Conservation (phyloP, 2,797 vertebrate species). For the Xyrichtys novacula region DNA sequence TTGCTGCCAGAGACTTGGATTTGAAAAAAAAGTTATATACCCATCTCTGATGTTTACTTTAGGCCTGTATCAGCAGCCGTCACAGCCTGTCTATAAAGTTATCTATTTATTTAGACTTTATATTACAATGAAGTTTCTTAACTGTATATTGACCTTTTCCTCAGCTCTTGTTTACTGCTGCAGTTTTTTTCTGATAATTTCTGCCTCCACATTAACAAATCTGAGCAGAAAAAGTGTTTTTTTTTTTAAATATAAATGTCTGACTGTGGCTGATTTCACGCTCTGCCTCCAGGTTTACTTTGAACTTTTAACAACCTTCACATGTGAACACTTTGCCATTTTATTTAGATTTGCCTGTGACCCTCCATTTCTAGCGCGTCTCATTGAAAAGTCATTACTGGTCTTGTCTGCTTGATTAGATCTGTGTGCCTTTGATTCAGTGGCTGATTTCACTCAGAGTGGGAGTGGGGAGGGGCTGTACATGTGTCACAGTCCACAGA, state of each 20-base stretch:
- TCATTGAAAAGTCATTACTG: constrained; percentile 88
- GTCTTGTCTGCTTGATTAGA: constrained; percentile 83
- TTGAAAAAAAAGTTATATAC: no score
- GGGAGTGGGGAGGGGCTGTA: constrained; percentile 67
- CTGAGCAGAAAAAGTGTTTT: background rate
- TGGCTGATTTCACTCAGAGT: constrained; percentile 77
- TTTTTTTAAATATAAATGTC: background rate
- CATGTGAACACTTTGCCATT: constrained; percentile 57
- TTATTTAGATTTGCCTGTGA: constrained; percentile 79
- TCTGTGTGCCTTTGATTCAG: constrained; percentile 85
- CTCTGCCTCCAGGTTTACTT: constrained; percentile 17
- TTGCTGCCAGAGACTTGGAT: no score
- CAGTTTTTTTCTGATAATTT: background rate
- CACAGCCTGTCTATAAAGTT: no score
- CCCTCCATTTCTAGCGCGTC: constrained; percentile 85
- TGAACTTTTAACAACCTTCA: constrained; percentile 30
- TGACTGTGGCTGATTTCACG: constrained; percentile 1
- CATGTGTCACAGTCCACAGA: constrained; percentile 84
- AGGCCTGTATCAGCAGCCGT: no score
- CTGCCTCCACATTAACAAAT: background rate
- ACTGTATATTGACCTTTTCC: no score
- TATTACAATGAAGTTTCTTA: no score
- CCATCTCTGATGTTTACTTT: no score
- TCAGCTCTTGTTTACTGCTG: no score
- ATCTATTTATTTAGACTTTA: no score